Evolutionary conservation across 2,888 invertebrate species (phyloP).

Genomic region (Pachycephus smyrnensis): DNA sequence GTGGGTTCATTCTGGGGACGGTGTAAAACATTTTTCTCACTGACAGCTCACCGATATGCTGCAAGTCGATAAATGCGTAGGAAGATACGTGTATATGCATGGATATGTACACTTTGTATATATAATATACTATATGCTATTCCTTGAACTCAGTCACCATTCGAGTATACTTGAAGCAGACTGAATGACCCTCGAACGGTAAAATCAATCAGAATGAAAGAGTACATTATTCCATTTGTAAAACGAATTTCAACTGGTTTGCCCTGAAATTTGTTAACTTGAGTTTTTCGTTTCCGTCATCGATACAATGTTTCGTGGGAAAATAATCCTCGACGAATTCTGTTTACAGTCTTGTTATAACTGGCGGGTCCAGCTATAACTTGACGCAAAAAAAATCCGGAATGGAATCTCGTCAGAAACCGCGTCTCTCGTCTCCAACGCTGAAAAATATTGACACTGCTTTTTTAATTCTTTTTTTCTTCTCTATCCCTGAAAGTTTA

Average conservation of each 20-base stretch:
- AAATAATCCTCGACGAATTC: background rate
- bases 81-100: background rate
- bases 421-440: background rate
- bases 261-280: background rate
- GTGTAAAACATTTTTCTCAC: conserved; percentile 33
- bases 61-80: background rate
- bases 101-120: background rate
- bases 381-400: background rate
- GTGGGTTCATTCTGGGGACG: conserved; percentile 52
- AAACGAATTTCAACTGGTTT: background rate
- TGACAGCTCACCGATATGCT: conserved; percentile 6
- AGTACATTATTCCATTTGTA: background rate
- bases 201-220: background rate
- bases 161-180: background rate
- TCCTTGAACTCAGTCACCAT: background rate
- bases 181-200: background rate
- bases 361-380: background rate
- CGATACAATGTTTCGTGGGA: background rate
- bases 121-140: background rate
- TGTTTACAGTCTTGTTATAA: background rate
- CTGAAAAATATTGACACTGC: background rate
- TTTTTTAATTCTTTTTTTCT: background rate
- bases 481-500: background rate
- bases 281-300: background rate
- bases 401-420: background rate